These are phyloP conservation scores for Cantharis rustica DNA, from an alignment of 2,888 invertebrate species.

Conservation along the genomic window DNA sequence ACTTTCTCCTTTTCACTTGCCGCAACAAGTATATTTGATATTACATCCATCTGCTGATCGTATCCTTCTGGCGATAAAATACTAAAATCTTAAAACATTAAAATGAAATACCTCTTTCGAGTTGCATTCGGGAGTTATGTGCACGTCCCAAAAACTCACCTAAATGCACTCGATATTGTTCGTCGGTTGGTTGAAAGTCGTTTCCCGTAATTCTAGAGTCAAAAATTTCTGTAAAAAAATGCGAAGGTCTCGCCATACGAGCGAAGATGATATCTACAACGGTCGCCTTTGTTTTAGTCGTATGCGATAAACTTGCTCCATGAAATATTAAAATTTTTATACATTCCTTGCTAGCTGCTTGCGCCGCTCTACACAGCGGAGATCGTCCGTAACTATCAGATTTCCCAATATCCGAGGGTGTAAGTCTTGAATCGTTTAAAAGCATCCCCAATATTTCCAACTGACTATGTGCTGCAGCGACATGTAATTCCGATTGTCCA, in stretches of 20 bases:
- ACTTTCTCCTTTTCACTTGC: slow-evolving; percentile 52
- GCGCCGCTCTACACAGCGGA: slow-evolving; percentile 61
- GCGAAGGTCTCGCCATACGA: slow-evolving; percentile 48
- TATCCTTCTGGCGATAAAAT: slow-evolving; percentile 49
- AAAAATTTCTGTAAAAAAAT: slow-evolving; percentile 49
- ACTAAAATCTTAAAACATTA: slow-evolving; percentile 48
- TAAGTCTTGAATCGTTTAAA: slow-evolving; percentile 40
- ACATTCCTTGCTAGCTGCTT: slow-evolving; percentile 58
- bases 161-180: slow-evolving; percentile 37
- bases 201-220: slow-evolving; percentile 46
- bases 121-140: not conserved
- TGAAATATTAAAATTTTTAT: slow-evolving; percentile 55
- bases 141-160: slow-evolving; percentile 17
- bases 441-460: slow-evolving; percentile 41
- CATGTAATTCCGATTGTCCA: slow-evolving; percentile 52
- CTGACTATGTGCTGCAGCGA: slow-evolving; percentile 49
- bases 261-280: slow-evolving; percentile 53
- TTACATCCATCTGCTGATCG: slow-evolving; percentile 56
- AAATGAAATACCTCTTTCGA: not conserved
- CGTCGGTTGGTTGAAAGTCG: slow-evolving; percentile 41
- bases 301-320: slow-evolving; percentile 50
- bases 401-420: slow-evolving; percentile 39
- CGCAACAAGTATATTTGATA: slow-evolving; percentile 53
- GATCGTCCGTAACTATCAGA: slow-evolving; percentile 53
- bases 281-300: slow-evolving; percentile 47